A percentile compares a stretch with the other conserved stretches of the same genome.
phyloP scores from a whole-genome alignment of 1,140 invertebrate genomes.

The Drosophila mojavensis region DNA sequence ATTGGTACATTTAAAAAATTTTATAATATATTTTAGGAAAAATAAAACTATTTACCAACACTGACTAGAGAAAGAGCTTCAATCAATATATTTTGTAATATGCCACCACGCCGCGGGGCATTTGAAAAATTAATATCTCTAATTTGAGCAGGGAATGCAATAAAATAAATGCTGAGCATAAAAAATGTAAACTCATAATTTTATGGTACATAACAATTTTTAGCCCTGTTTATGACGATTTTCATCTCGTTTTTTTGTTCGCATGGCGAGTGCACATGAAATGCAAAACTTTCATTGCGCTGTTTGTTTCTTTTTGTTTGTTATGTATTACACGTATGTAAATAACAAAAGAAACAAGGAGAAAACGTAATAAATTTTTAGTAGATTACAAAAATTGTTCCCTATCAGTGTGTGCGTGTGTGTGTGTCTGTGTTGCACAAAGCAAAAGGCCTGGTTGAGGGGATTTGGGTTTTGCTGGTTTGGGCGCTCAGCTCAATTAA shows the following conservation, averaged over 20 bases:
- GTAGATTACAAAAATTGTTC: slow-evolving; percentile 59
- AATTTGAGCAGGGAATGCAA: slow-evolving; percentile 35
- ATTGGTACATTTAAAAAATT: too few species aligned
- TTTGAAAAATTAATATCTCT: slow-evolving; percentile 53
- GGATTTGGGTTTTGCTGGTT: neutral
- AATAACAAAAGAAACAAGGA: slow-evolving; percentile 38
- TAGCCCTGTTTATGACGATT: slow-evolving; percentile 16
- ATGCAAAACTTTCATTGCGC: slow-evolving; percentile 46
- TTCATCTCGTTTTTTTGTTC: slow-evolving; percentile 7
- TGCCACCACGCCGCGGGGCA: slow-evolving; percentile 10
- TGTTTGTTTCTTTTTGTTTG: slow-evolving; percentile 9
- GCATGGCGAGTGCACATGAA: slow-evolving; percentile 21
- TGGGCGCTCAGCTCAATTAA: slow-evolving; percentile 61
- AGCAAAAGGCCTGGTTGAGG: slow-evolving; percentile 26
- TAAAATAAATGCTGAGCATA: slow-evolving; percentile 29
- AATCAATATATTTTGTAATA: slow-evolving; percentile 29
- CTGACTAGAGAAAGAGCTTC: slow-evolving; percentile 22
- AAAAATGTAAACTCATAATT: slow-evolving; percentile 35
- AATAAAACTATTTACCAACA: neutral
- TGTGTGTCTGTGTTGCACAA: slow-evolving; percentile 28
- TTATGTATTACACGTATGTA: slow-evolving; percentile 30
- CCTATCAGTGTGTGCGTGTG: neutral
- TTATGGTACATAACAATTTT: slow-evolving; percentile 28
- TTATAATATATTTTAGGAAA: neutral
- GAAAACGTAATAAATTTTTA: slow-evolving; percentile 72